Conservation (phyloP, 2,797 vertebrate genomes). For the Sandelia bainsii region DNA sequence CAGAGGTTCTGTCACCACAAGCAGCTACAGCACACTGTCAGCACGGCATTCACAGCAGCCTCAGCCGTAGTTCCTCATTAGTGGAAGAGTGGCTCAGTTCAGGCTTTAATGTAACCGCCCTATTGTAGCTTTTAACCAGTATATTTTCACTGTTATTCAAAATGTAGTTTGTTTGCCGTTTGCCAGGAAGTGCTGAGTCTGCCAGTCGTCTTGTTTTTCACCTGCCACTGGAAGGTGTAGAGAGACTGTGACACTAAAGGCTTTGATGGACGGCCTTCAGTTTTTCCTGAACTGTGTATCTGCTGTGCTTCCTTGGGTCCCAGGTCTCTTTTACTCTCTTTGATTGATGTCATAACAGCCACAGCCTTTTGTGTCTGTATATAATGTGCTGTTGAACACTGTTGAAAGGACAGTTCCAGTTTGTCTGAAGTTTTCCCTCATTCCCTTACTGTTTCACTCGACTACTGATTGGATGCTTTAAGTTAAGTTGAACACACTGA, state of each 20-base stretch:
- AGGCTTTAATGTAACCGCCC: neutral
- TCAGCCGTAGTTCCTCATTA: neutral
- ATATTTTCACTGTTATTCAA: conserved; percentile 2
- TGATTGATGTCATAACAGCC: neutral
- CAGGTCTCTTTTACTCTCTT: conserved; percentile 3
- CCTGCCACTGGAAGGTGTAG: neutral
- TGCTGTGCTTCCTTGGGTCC: conserved; percentile 1
- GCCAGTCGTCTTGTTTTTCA: neutral
- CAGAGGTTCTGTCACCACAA: conserved; percentile 24
- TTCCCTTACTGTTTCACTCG: neutral
- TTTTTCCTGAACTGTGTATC: conserved; percentile 13
- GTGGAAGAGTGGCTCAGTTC: neutral
- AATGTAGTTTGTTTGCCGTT: neutral
- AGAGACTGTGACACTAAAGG: conserved; percentile 8
- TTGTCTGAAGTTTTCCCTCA: neutral
- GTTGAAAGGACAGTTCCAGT: neutral
- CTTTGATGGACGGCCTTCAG: conserved; percentile 9
- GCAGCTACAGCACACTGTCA: conserved; percentile 11
- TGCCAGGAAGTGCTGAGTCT: neutral
- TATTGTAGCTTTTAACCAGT: conserved; percentile 5
- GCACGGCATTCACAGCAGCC: conserved; percentile 24
- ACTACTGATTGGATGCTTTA: neutral
- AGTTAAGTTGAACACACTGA: too few species aligned
- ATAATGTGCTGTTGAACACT: neutral
- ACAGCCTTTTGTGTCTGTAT: neutral